Base-by-base conservation (phyloP, 2,797 vertebrate species). In the Smutsia temminckii region DNA sequence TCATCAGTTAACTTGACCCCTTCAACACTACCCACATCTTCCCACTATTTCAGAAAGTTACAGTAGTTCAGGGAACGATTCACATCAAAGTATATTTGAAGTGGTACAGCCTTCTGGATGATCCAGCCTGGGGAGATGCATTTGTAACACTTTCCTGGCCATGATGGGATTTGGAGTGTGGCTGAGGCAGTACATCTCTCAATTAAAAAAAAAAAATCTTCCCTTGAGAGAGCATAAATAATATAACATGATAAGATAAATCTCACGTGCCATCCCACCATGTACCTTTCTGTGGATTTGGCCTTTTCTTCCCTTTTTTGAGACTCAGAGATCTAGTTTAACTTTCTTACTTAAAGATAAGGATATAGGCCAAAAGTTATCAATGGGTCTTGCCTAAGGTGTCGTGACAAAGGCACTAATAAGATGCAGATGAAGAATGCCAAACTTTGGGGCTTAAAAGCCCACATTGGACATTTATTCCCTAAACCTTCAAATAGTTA, bases 81-180 rank as follows among this genome's bases (percentile, higher is more conserved):
- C 55, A 10, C 0, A 0, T 25, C 18, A 6, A 8, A 42, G 42
- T 12, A 1, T 11, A 6, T 7, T n/a, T 46, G 42, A 61, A 17
- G 4, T 29, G 11, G 27, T 32, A 72, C 77, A 49, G 37, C 9
- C 66, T 46, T 37, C 32, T 40, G 3, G 55, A 4, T 23, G 63
- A 34, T 53, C 20, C 6, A 0, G 29, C 34, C n/a, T 46, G 46
- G 46, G 46, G 46, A 46, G 46, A 46, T 12, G 46, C 46, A 0
- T n/a, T 29, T 21, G 14, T 57, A 0, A 8, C 29, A 2, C 14
- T 21, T 46, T 34, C 37, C 10, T 32, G 57, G 14, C n/a, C 12
- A 1, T 6, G 0, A 6, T 34, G 68, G 78, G 85, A 27, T 34
- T 84, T 8, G 18, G 51, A n/a, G 46, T 64, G 32, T 74, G 57